A percentile compares a stretch with the other conserved stretches of the same genome.
These are phyloP conservation scores for Pollicipes pollicipes DNA, from an alignment of 1,140 invertebrate species.

Conservation along the genomic window DNA sequence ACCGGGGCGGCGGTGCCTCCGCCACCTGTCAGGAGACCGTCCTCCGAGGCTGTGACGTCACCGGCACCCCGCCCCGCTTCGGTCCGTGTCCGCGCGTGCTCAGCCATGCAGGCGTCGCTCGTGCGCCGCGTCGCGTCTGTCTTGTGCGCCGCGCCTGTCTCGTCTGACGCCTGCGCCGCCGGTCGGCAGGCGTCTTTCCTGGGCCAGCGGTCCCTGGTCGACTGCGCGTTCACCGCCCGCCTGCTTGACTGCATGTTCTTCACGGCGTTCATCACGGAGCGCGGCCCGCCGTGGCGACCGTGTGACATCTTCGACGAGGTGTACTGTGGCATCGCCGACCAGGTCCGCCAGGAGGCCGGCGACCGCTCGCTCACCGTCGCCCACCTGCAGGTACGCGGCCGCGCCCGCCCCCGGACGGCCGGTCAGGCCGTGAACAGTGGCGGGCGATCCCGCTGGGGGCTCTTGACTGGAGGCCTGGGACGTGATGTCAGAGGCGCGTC, in stretches of 20 bases:
- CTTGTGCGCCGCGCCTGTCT: too few species aligned
- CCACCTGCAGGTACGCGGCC: slow-evolving; percentile 35
- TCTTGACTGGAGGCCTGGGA: too few species aligned
- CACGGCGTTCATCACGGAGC: slow-evolving; percentile 79
- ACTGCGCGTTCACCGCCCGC: slow-evolving; percentile 76
- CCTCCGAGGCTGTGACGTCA: too few species aligned
- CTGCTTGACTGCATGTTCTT: slow-evolving; percentile 96
- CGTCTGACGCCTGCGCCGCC: background rate
- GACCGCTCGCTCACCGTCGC: slow-evolving; percentile 27
- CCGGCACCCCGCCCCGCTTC: too few species aligned
- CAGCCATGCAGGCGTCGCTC: too few species aligned
- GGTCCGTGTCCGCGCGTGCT: too few species aligned
- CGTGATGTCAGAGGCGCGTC: too few species aligned
- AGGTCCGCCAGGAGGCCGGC: slow-evolving; percentile 25
- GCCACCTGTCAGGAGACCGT: too few species aligned
- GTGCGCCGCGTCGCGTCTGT: too few species aligned
- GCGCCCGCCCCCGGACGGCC: slow-evolving; percentile 18
- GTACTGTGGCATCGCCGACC: slow-evolving; percentile 40
- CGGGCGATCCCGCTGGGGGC: too few species aligned
- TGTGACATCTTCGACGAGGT: slow-evolving; percentile 96
- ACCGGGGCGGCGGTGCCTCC: too few species aligned
- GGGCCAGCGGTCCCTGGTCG: slow-evolving; percentile 64
- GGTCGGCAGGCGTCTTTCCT: slow-evolving; percentile 61
- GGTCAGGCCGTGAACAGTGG: background rate
- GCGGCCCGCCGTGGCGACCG: slow-evolving; percentile 81